Conservation (phyloP, 2,888 invertebrate species). For the Clivina fossor region DNA sequence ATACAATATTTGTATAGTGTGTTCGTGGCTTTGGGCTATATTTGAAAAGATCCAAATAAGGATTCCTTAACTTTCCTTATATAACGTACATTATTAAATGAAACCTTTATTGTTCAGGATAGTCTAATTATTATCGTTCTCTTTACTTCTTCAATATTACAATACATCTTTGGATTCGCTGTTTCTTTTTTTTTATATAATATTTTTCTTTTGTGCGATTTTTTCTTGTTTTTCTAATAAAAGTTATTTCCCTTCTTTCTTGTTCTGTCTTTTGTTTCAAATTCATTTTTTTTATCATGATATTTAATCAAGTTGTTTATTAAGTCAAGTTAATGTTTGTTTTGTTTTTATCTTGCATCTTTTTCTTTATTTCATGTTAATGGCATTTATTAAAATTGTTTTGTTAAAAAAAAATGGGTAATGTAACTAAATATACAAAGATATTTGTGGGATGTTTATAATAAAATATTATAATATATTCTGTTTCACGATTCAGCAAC, state of each 20-base stretch:
- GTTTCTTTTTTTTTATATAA: not conserved
- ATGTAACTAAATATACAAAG: too few relatives aligned
- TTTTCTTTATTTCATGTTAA: too few relatives aligned
- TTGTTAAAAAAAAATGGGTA: too few relatives aligned
- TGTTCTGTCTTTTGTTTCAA: not conserved
- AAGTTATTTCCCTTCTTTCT: not conserved
- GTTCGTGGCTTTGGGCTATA: not conserved
- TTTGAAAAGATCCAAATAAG: constrained; percentile 3
- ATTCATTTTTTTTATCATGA: not conserved
- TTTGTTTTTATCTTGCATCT: too few relatives aligned
- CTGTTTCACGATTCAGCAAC: too few relatives aligned
- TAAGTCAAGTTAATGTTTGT: too few relatives aligned
- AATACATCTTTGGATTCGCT: constrained; percentile 8
- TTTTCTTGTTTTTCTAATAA: not conserved
- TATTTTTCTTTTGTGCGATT: constrained; percentile 6
- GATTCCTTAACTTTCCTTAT: constrained; percentile 10
- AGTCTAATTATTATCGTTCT: constrained; percentile 11
- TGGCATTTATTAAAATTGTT: too few relatives aligned
- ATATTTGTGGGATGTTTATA: too few relatives aligned
- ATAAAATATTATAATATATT: too few relatives aligned
- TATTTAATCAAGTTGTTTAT: too few relatives aligned
- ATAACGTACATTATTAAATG: constrained; percentile 18
- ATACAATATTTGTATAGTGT: not conserved
- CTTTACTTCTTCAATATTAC: constrained; percentile 7
- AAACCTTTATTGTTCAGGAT: constrained; percentile 25